These are phyloP conservation scores for Monoplex corrugatus DNA, from an alignment of 2,888 invertebrate species.

Conservation along the genomic window DNA sequence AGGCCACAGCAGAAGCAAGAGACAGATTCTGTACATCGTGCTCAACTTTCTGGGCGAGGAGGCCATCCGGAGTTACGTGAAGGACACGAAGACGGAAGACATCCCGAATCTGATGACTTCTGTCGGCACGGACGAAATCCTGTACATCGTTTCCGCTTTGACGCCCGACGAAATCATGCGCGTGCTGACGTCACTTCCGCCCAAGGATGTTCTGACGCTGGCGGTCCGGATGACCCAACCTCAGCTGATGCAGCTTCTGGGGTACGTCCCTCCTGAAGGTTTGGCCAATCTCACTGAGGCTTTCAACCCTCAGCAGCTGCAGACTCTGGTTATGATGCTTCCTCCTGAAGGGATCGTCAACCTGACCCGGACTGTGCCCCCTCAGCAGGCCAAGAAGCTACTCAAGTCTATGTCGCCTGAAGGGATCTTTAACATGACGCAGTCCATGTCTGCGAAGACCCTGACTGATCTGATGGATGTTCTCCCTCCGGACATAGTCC, in stretches of 20 bases:
- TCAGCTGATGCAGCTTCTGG: slow-evolving; percentile 43
- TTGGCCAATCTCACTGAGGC: slow-evolving; percentile 42
- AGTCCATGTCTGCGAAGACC: slow-evolving; percentile 38
- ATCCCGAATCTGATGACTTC: slow-evolving; percentile 45
- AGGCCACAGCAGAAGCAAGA: neutral
- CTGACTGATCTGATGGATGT: slow-evolving; percentile 36
- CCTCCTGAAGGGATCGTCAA: slow-evolving; percentile 46
- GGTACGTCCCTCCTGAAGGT: slow-evolving; percentile 42
- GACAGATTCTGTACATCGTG: slow-evolving; percentile 46
- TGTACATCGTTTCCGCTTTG: slow-evolving; percentile 45
- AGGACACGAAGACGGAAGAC: slow-evolving; percentile 46
- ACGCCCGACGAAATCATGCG: slow-evolving; percentile 45
- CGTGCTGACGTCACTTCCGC: slow-evolving; percentile 44
- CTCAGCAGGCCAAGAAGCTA: slow-evolving; percentile 41
- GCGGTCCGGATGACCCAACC: slow-evolving; percentile 32
- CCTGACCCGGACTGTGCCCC: slow-evolving; percentile 40
- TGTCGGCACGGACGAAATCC: slow-evolving; percentile 43
- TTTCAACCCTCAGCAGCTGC: slow-evolving; percentile 43
- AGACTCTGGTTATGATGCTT: slow-evolving; percentile 39
- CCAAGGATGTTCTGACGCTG: slow-evolving; percentile 26
- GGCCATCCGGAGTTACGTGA: slow-evolving; percentile 44
- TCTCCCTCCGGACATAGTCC: slow-evolving; percentile 46
- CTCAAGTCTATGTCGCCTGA: slow-evolving; percentile 44
- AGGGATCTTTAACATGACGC: slow-evolving; percentile 44
- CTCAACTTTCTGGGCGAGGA: slow-evolving; percentile 46